These are phyloP conservation scores for Aphyosemion australe DNA, from an alignment of 2,113 vertebrate species.

Conservation along the genomic window DNA sequence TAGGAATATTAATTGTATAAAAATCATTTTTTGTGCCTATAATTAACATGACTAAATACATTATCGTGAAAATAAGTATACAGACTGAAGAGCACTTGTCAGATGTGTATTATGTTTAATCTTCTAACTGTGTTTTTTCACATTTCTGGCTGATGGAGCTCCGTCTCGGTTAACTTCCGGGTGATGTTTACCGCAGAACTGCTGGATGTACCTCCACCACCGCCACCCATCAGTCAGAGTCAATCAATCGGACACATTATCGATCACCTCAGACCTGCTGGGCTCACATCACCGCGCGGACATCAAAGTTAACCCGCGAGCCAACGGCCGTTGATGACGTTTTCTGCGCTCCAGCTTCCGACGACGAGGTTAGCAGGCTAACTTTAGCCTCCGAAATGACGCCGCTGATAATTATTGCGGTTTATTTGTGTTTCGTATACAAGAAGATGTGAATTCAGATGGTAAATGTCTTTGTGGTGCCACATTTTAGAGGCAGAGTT, in stretches of 20 bases:
- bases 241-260: not conserved
- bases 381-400: constrained; percentile 41
- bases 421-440: no score
- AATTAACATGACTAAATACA: no score
- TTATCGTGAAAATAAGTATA: no score
- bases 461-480: accelerated
- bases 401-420: no score
- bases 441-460: accelerated
- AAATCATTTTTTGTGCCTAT: no score
- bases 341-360: constrained; percentile 46
- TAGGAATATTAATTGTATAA: no score
- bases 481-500: accelerated
- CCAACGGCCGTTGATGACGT: constrained; percentile 41
- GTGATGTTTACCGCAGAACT: constrained; percentile 60
- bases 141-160: not conserved
- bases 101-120: no score
- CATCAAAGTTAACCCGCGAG: constrained; percentile 8
- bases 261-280: not conserved
- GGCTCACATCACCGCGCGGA: not conserved
- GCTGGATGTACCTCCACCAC: constrained; percentile 25
- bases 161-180: constrained; percentile 60
- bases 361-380: constrained; percentile 69
- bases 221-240: constrained; percentile 5
- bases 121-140: no score
- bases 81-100: no score